Evolutionary conservation across 2,113 vertebrate genomes (phyloP).

Genomic region (Argyrosomus japonicus): DNA sequence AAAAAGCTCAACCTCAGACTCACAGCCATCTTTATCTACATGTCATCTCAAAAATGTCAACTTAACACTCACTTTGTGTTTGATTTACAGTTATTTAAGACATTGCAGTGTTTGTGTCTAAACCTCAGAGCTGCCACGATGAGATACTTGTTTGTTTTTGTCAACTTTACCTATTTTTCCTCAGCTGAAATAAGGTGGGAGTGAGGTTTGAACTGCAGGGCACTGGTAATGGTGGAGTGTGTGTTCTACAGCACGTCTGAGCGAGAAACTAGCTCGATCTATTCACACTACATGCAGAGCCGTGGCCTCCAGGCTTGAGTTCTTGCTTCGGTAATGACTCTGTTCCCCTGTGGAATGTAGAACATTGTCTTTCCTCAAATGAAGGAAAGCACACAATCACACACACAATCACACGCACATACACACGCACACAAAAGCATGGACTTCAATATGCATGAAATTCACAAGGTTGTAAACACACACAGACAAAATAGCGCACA

Average conservation of each 20-base stretch:
- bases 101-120: constrained; percentile 13
- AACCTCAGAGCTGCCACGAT: constrained; percentile 10
- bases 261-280: constrained; percentile 76
- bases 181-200: constrained; percentile 61
- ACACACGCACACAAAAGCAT: constrained; percentile 10
- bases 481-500: constrained; percentile 63
- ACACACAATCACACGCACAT: constrained; percentile 27
- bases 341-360: constrained; percentile 84
- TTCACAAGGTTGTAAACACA: constrained; percentile 75
- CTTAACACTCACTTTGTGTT: constrained; percentile 21
- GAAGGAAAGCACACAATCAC: constrained; percentile 72
- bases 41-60: constrained; percentile 53
- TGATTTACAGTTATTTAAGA: constrained; percentile 25
- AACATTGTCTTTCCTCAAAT: constrained; percentile 84
- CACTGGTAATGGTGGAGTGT: constrained; percentile 74
- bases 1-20: constrained; percentile 19
- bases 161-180: constrained; percentile 63
- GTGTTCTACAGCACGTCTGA: constrained; percentile 78
- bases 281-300: constrained; percentile 79
- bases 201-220: constrained; percentile 77
- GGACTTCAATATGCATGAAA: constrained; percentile 68
- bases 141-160: constrained; percentile 67
- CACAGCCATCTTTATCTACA: constrained; percentile 20
- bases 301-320: constrained; percentile 79
- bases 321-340: constrained; percentile 83